Evolutionary conservation across 2,113 vertebrate species (phyloP), one percentile per base, ranked within the genome.

Genomic region (Oxygymnocypris stewartii): DNA sequence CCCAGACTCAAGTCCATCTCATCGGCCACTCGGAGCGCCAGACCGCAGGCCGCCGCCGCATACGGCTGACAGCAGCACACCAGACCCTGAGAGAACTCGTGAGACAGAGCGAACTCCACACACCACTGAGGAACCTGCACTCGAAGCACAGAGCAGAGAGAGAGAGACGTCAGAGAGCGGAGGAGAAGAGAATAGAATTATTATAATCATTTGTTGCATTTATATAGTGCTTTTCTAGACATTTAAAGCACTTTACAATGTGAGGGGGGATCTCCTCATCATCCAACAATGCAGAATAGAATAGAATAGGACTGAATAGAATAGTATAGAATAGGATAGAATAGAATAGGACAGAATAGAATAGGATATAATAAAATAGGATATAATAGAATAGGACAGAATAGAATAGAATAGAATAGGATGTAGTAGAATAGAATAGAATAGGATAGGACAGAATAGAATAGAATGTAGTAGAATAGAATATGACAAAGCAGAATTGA

Each of bases 1-100:
- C 98, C 98, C 91, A 99, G 89, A 69, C 96, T 98, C 61, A 99
- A 94, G 93, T 99, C 98, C 98, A 99, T 98, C 92, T 99, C 98
- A 4, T 99, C 98, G 0, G 98, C 98, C 89, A 99, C 97, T 0
- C 94, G 94, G 13, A 98, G 91, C 2, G 98, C 96, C 88, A 99
- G 92, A 91, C 97, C 97, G 85, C 95, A 93, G 11, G 97, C 97
- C 0, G 97, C 97, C 86, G 94, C 94, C 0, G 95, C 94, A 78
- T 96, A 92, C 1, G 97, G 97, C 89, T 99, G 97, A 0, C 96
- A 96, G 83, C 97, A 97, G 73, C 95, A 96, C 77, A 99, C 97
- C 71, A 95, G 87, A 18, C 97, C 97, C 0, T 96, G 94, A 86
- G 94, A 91, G 6, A 97, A 97, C 8, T 96, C 94, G 81, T 93